Conservation (phyloP, 2,888 invertebrate species). For the Hymenopus coronatus region DNA sequence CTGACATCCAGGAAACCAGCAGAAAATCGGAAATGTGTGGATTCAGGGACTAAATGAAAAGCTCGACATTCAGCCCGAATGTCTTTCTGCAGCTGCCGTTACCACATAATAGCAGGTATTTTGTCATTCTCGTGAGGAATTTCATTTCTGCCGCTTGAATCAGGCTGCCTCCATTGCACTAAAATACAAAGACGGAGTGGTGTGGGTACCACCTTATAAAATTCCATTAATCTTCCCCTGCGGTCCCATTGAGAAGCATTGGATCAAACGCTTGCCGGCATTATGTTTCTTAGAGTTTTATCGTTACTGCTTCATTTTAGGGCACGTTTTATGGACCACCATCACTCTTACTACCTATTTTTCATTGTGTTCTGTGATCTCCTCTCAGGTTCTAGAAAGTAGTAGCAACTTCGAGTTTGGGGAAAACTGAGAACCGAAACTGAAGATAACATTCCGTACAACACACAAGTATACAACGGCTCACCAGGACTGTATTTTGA, state of each 20-base stretch:
- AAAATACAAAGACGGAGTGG: background rate
- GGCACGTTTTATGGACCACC: background rate
- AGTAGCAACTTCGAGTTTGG: background rate
- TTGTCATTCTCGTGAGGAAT: background rate
- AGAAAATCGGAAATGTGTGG: background rate
- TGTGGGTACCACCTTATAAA: background rate
- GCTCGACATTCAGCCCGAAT: background rate
- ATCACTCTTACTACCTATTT: background rate
- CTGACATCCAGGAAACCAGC: background rate
- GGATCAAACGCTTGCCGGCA: background rate
- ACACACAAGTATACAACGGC: no score
- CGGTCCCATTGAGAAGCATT: background rate
- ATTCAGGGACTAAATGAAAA: background rate
- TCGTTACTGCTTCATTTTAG: background rate
- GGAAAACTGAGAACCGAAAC: background rate
- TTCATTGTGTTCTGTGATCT: background rate
- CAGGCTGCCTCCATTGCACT: background rate
- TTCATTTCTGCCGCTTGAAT: background rate
- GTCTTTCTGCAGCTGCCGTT: background rate
- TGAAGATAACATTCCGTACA: no score
- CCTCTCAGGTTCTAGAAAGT: background rate
- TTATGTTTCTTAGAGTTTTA: background rate
- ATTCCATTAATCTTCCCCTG: background rate
- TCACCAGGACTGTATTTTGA: no score
- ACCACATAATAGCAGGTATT: background rate